These are phyloP conservation scores for Pheosia tremula DNA, from an alignment of 2,888 invertebrate species.

Conservation along the genomic window DNA sequence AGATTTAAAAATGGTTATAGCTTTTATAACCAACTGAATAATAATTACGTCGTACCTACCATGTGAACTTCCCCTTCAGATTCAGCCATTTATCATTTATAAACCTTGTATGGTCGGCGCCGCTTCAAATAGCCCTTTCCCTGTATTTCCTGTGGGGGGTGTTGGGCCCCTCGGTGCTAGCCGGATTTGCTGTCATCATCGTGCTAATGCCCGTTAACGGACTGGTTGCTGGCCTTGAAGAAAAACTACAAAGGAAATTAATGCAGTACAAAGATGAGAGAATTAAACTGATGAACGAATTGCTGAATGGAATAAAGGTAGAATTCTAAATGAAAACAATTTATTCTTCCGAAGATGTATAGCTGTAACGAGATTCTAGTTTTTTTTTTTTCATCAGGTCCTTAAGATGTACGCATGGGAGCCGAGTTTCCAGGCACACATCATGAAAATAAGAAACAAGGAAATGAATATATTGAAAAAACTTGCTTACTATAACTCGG, in stretches of 20 bases:
- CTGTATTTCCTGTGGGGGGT: slow-evolving; percentile 91
- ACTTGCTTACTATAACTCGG: slow-evolving; percentile 91
- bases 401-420: slow-evolving; percentile 96
- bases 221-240: slow-evolving; percentile 88
- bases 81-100: slow-evolving; percentile 91
- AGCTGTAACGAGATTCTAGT: not conserved
- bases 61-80: slow-evolving; percentile 40
- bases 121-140: slow-evolving; percentile 91
- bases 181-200: slow-evolving; percentile 94
- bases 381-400: slow-evolving; percentile 51
- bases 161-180: slow-evolving; percentile 92
- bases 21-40: not conserved
- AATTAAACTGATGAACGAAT: slow-evolving; percentile 94
- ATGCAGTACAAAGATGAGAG: slow-evolving; percentile 95
- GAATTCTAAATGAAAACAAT: not conserved
- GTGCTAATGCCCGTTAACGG: slow-evolving; percentile 93
- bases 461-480: slow-evolving; percentile 92
- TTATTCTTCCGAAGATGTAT: no score
- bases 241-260: slow-evolving; percentile 89
- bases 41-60: no score
- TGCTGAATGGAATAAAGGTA: slow-evolving; percentile 93
- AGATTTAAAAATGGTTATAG: not conserved
- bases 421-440: slow-evolving; percentile 91
- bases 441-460: slow-evolving; percentile 90
- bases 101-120: slow-evolving; percentile 93